Evolutionary conservation across 2,797 vertebrate species (phyloP).

Genomic region (Leptatherina wallacei): DNA sequence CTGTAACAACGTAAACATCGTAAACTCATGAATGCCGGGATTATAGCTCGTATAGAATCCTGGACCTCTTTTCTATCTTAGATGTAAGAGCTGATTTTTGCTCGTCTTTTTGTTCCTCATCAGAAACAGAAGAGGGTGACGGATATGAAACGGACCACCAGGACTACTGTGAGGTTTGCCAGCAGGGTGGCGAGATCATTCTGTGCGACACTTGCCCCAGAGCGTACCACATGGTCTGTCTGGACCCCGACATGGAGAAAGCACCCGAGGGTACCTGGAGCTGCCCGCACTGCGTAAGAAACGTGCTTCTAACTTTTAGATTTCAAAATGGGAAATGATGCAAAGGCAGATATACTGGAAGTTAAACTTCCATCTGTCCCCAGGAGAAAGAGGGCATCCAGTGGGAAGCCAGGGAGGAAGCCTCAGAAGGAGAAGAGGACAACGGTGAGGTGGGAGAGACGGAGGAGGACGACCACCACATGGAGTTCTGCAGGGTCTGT

Average conservation of each 20-base stretch:
- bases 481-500: slow-evolving; percentile 98
- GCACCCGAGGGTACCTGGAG: slow-evolving; percentile 98
- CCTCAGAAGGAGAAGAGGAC: slow-evolving; percentile 89
- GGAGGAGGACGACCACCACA: slow-evolving; percentile 97
- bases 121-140: slow-evolving; percentile 90
- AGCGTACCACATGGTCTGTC: slow-evolving; percentile 98
- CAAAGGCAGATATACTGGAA: too few relatives aligned
- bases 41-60: slow-evolving; percentile 1
- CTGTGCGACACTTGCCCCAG: slow-evolving; percentile 97
- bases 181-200: slow-evolving; percentile 99
- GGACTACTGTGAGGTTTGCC: slow-evolving; percentile 99
- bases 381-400: slow-evolving; percentile 99
- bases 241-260: slow-evolving; percentile 99
- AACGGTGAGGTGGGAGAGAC: slow-evolving; percentile 78
- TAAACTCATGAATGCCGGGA: not conserved
- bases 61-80: not conserved
- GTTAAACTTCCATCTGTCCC: not conserved
- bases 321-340: not conserved
- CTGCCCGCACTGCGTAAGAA: slow-evolving; percentile 96
- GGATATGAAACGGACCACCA: slow-evolving; percentile 99
- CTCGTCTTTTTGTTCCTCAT: not conserved
- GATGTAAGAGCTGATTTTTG: not conserved
- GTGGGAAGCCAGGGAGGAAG: slow-evolving; percentile 97
- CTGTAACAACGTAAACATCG: slow-evolving; percentile 3
- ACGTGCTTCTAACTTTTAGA: too few relatives aligned